These are phyloP conservation scores for Blera fallax DNA, from an alignment of 2,888 invertebrate species.

Conservation along the genomic window DNA sequence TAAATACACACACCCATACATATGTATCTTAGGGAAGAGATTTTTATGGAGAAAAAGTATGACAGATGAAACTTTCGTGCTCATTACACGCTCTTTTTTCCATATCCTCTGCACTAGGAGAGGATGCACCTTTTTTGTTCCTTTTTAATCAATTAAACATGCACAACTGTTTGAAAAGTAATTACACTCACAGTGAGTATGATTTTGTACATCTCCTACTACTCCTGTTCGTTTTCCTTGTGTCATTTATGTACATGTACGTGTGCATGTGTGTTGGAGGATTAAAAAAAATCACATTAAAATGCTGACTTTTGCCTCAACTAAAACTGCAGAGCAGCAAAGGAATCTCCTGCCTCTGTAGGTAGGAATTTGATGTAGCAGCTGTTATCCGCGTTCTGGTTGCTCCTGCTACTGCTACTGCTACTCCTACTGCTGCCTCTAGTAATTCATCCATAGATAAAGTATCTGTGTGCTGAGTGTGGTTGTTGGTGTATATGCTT, in stretches of 20 bases:
- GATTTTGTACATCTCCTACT: not conserved
- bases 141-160: slow-evolving; percentile 71
- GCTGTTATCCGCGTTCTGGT: slow-evolving; percentile 44
- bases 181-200: slow-evolving; percentile 55
- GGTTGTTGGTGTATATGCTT: not conserved
- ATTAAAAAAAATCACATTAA: slow-evolving; percentile 47
- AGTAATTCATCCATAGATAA: slow-evolving; percentile 47
- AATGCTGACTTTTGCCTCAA: slow-evolving; percentile 61
- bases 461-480: slow-evolving; percentile 15
- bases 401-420: slow-evolving; percentile 2
- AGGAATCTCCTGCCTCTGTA: slow-evolving; percentile 27
- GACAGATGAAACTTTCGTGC: not conserved
- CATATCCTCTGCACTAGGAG: not conserved
- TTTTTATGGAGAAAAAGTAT: not conserved
- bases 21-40: not conserved
- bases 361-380: slow-evolving; percentile 12
- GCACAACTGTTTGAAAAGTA: slow-evolving; percentile 67
- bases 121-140: not conserved
- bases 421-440: not conserved
- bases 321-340: slow-evolving; percentile 29
- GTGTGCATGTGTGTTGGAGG: slow-evolving; percentile 12
- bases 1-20: not conserved
- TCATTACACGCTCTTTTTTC: not conserved
- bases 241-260: too few relatives aligned
- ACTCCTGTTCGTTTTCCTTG: not conserved